Percentiles rank a stretch among this genome's conserved stretches.
phyloP scores from a whole-genome alignment of 2,888 invertebrate species.

The Ormyrus labotus region DNA sequence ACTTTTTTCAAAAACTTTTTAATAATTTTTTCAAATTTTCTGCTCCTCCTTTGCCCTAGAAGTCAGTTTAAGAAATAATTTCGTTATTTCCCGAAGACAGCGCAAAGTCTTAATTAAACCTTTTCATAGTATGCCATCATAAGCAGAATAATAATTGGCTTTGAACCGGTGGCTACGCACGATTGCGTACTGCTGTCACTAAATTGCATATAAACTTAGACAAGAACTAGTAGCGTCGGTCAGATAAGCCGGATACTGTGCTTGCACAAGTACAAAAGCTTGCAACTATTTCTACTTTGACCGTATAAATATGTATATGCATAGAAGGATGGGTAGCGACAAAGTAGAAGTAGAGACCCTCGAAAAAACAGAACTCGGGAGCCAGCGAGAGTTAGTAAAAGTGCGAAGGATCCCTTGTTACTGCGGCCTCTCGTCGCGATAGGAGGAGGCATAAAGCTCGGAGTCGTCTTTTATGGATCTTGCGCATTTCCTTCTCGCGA shows the following conservation, averaged over 20 bases:
- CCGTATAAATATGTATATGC: slow-evolving; percentile 35
- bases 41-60: no score
- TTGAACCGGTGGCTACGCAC: no score
- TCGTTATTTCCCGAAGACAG: no score
- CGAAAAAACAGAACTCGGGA: not conserved
- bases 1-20: no score
- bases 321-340: not conserved
- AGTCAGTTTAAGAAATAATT: no score
- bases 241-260: slow-evolving; percentile 73
- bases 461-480: slow-evolving; percentile 41
- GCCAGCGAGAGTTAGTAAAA: no score
- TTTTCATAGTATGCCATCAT: no score
- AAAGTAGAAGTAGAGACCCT: slow-evolving; percentile 1
- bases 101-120: no score
- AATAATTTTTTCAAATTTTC: no score
- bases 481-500: slow-evolving; percentile 14
- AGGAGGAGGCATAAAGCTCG: slow-evolving; percentile 13
- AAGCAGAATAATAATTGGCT: no score
- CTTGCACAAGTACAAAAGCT: slow-evolving; percentile 63
- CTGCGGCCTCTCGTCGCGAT: no score
- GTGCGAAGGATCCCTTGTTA: no score
- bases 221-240: slow-evolving; percentile 50
- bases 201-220: slow-evolving; percentile 62
- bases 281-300: slow-evolving; percentile 56
- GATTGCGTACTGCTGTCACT: not conserved